These are phyloP conservation scores for Coenobita brevimanus DNA, from an alignment of 1,140 invertebrate genomes.

Conservation along the genomic window DNA sequence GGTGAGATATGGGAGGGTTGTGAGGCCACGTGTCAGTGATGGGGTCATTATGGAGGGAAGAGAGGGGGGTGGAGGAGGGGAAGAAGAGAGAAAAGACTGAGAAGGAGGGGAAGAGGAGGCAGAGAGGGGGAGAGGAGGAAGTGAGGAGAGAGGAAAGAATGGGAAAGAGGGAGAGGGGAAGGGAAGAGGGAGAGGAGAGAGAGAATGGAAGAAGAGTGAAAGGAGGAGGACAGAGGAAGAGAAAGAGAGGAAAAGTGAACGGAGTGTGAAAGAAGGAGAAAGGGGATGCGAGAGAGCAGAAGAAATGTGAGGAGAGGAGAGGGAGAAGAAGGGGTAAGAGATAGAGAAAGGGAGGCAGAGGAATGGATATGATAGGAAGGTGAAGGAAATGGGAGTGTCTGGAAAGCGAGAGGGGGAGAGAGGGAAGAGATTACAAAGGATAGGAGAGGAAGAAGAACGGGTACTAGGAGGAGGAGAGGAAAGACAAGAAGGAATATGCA, in stretches of 20 bases:
- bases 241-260: not conserved
- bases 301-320: not conserved
- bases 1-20: too few relatives aligned
- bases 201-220: not conserved
- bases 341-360: not conserved
- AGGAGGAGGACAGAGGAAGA: not conserved
- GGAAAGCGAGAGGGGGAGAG: not conserved
- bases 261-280: not conserved
- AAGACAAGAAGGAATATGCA: too few relatives aligned
- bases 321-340: not conserved
- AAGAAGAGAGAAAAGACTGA: not conserved
- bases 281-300: not conserved
- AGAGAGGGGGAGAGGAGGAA: constrained; percentile 15
- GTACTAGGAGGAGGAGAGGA: too few relatives aligned
- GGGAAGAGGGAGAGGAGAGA: not conserved
- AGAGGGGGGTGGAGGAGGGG: not conserved
- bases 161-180: not conserved
- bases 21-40: not conserved
- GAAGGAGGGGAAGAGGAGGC: not conserved
- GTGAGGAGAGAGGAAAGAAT: not conserved
- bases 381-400: not conserved
- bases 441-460: too few relatives aligned
- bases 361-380: too few relatives aligned
- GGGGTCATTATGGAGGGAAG: not conserved
- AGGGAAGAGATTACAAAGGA: not conserved